phyloP scores from a whole-genome alignment of 2,888 invertebrate genomes.

The Smittia aterrima region DNA sequence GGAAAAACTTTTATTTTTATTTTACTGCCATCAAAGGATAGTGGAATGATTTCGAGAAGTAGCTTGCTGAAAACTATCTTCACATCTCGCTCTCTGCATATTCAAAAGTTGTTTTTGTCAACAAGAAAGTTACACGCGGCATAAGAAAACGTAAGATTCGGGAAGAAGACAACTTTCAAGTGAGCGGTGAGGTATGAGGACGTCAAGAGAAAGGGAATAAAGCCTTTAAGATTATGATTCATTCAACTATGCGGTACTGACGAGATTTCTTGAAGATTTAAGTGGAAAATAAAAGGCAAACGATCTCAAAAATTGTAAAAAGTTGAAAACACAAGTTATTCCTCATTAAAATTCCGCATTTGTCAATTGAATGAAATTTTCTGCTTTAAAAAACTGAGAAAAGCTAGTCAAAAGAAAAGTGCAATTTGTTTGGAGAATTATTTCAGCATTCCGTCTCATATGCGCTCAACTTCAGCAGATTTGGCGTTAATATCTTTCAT shows the following conservation, averaged over 20 bases:
- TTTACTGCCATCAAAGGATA: conserved; percentile 10
- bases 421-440: too few relatives aligned
- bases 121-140: background rate
- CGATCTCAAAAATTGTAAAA: too few relatives aligned
- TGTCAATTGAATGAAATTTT: too few relatives aligned
- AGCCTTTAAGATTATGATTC: background rate
- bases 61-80: background rate
- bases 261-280: background rate
- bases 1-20: conserved; percentile 3
- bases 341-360: too few relatives aligned
- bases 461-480: background rate
- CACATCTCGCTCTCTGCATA: background rate
- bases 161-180: background rate
- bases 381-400: too few relatives aligned
- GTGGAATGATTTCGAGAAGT: background rate
- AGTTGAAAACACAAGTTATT: too few relatives aligned
- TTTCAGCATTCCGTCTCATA: background rate
- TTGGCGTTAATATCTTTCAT: conserved; percentile 33
- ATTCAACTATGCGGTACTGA: background rate
- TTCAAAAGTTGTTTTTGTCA: background rate
- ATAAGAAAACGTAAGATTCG: background rate
- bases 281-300: too few relatives aligned
- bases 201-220: background rate
- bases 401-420: background rate
- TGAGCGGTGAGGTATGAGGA: background rate